phyloP scores from a whole-genome alignment of 2,888 invertebrate species.

The Mimumesa dahlbomi region DNA sequence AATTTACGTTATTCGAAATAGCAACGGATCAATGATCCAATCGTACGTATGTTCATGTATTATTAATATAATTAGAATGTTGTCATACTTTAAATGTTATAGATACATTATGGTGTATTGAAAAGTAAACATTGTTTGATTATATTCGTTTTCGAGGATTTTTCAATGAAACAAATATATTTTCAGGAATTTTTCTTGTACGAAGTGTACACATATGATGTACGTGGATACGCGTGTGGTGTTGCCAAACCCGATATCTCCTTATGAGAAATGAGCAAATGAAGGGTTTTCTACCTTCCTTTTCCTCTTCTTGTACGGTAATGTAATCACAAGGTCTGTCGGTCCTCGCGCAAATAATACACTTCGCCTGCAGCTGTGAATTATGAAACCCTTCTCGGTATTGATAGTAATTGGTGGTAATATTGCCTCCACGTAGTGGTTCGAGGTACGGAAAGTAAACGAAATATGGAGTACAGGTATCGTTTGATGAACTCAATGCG shows the following conservation, averaged over 20 bases:
- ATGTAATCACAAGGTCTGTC: constrained; percentile 54
- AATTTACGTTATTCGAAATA: too few species aligned
- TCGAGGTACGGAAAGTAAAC: constrained; percentile 26
- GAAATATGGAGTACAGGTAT: constrained; percentile 25
- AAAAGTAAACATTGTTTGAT: background rate
- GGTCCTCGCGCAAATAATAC: constrained; percentile 71
- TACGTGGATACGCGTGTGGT: background rate
- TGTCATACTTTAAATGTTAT: too few species aligned
- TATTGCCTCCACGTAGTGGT: constrained; percentile 31
- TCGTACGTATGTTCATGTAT: too few species aligned
- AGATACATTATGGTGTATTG: too few species aligned
- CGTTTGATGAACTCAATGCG: constrained; percentile 17
- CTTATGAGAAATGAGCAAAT: constrained; percentile 68
- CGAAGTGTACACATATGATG: too few species aligned
- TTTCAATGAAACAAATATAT: background rate
- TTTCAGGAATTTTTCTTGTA: constrained; percentile 8
- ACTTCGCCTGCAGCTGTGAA: constrained; percentile 62
- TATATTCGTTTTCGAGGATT: background rate
- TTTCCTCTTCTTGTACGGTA: constrained; percentile 40
- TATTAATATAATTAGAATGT: too few species aligned
- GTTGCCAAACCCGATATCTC: constrained; percentile 47
- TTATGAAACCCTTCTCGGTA: constrained; percentile 71
- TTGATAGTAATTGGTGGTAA: constrained; percentile 66
- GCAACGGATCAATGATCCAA: too few species aligned
- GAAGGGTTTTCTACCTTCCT: constrained; percentile 63